A percentile compares a stretch with the other conserved stretches of the same genome.
Evolutionary conservation across 2,113 vertebrate species (phyloP).

Genomic region (Amphiprion ocellaris): DNA sequence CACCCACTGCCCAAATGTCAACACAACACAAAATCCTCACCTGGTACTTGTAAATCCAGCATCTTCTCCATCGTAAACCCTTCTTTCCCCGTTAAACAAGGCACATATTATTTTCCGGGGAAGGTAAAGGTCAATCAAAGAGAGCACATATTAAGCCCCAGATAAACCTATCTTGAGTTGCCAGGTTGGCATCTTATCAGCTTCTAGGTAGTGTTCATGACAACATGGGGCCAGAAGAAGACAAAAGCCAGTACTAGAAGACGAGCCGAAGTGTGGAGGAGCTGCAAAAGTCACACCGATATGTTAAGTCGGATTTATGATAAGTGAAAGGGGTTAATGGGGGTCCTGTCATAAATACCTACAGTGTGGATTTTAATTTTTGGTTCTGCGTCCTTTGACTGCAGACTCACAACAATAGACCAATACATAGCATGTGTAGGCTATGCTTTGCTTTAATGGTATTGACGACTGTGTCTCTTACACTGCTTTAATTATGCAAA

Average conservation of each 20-base stretch:
- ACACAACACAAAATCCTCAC: not conserved
- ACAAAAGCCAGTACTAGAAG: not conserved
- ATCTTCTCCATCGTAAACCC: slow-evolving; percentile 1
- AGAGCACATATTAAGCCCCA: not conserved
- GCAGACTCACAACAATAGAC: no score
- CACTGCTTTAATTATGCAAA: no score
- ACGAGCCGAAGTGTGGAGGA: no score
- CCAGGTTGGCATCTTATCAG: slow-evolving; percentile 16
- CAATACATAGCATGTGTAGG: no score
- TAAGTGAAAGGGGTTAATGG: no score
- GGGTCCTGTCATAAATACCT: no score
- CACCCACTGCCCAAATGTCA: not conserved
- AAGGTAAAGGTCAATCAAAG: not conserved
- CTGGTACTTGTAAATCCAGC: slow-evolving; percentile 8
- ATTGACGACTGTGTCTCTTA: no score
- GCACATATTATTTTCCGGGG: not conserved
- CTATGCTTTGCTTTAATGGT: no score
- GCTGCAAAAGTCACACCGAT: no score
- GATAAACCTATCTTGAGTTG: slow-evolving; percentile 14
- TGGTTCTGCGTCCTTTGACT: no score
- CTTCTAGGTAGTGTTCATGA: slow-evolving; percentile 4
- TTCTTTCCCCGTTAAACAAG: not conserved
- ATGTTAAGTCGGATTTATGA: no score
- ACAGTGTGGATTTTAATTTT: no score
- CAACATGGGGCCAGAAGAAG: not conserved